Base-by-base conservation (phyloP, 2,888 invertebrate genomes). In the Micoletzkya japonica region DNA sequence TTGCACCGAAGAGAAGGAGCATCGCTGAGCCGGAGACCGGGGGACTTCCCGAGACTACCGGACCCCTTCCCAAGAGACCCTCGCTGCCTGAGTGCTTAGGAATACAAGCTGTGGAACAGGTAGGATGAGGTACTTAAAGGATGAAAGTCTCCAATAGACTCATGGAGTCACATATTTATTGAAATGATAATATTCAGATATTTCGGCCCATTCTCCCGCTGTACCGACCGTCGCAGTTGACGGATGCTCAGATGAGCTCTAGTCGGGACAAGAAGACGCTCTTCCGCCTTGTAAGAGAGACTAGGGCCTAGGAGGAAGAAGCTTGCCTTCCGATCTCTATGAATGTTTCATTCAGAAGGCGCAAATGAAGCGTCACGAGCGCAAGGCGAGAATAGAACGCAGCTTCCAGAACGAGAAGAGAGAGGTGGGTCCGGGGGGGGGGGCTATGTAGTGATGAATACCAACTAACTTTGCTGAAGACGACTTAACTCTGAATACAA, bases 1-100 rank as follows among this genome's bases (percentile, higher is more conserved):
- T 66, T n/a, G 39, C 14, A 37, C 50, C 32, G 36, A 66, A 66
- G 37, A n/a, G 64, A 6, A 14, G 64, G 3, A 60, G 60, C 39
- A 39, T 60, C 10, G 37, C 10, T 6, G 37, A 32, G 14, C 1
- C 26, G n/a, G 26, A 17, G 1, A 20, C 7, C 10, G 37, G 36
- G 26, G 17, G 17, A n/a, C 17, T 20, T 54, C 24, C 20, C 17
- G 17, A 14, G 17, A 26, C 24, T 10, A 10, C 14, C n/a, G 36
- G 26, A 0, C 54, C 54, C 0, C 54, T 66, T 14, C 54, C 64
- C 54, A 66, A 66, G 64, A 49, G 64, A 54, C 64, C 54, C 0
- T 66, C 64, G 2, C 64, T 66, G 26, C 64, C 64, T 4, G 60
- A 60, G n/a, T 60, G 44, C 26, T 28, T 54, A 6, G 7, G 39